Percentiles rank a stretch among this genome's conserved stretches.
Evolutionary conservation across 2,888 invertebrate genomes (phyloP).

Genomic region (Limenitis camilla): DNA sequence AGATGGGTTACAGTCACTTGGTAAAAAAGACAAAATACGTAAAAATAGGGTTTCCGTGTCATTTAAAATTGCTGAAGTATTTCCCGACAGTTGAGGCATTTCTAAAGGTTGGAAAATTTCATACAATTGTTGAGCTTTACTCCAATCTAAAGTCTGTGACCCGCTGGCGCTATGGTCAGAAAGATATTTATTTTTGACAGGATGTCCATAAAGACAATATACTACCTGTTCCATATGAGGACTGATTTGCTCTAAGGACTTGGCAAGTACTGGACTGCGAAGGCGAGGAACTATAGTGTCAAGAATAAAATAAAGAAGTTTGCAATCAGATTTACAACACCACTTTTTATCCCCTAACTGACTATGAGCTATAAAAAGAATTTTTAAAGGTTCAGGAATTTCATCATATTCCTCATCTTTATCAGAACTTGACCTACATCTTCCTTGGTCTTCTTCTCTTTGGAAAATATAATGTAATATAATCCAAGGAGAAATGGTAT

Average conservation of each 20-base stretch:
- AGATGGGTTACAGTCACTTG: slow-evolving; percentile 79
- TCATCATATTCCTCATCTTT: slow-evolving; percentile 68
- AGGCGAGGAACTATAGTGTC: slow-evolving; percentile 82
- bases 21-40: slow-evolving; percentile 80
- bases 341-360: slow-evolving; percentile 84
- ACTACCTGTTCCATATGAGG: slow-evolving; percentile 87
- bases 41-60: slow-evolving; percentile 86
- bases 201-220: slow-evolving; percentile 90
- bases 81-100: slow-evolving; percentile 87
- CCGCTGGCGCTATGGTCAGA: slow-evolving; percentile 80
- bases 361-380: slow-evolving; percentile 89
- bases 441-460: slow-evolving; percentile 80
- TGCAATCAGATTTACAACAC: slow-evolving; percentile 86
- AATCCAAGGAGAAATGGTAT: slow-evolving; percentile 86
- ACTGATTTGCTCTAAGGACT: slow-evolving; percentile 79
- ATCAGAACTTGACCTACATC: slow-evolving; percentile 62
- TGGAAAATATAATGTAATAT: slow-evolving; percentile 86
- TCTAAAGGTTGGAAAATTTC: slow-evolving; percentile 86
- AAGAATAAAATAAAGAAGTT: slow-evolving; percentile 84
- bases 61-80: slow-evolving; percentile 82
- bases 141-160: slow-evolving; percentile 81
- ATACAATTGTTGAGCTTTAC: slow-evolving; percentile 82
- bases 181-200: slow-evolving; percentile 64
- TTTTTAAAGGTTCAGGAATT: slow-evolving; percentile 81
- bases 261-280: slow-evolving; percentile 77